A percentile compares a stretch with the other conserved stretches of the same genome.
phyloP scores from a whole-genome alignment of 2,797 vertebrate genomes.

The Cephalopachus bancanus region DNA sequence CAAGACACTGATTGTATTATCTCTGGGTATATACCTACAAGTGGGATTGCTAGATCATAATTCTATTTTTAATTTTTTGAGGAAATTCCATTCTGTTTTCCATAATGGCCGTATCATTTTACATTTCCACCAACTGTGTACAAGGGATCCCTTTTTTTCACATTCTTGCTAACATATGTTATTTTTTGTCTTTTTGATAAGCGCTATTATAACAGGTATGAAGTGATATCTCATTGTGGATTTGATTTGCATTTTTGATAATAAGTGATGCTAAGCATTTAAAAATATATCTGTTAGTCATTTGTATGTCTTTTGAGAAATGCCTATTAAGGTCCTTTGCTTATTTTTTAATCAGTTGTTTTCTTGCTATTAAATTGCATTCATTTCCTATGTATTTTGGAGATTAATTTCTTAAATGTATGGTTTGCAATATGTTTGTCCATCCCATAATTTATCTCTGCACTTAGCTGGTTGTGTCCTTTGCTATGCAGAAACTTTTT shows the following conservation, averaged over 20 bases:
- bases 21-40: not conserved
- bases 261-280: too few species aligned
- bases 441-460: not conserved
- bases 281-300: too few species aligned
- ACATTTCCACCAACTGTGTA: not conserved
- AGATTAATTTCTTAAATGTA: not conserved
- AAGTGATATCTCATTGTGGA: not conserved
- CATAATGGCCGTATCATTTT: not conserved
- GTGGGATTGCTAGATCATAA: not conserved
- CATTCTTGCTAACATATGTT: not conserved
- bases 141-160: not conserved
- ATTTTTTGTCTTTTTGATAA: not conserved
- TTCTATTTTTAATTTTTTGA: conserved; percentile 41
- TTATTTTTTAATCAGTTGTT: not conserved
- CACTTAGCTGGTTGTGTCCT: not conserved
- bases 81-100: conserved; percentile 4
- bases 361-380: not conserved
- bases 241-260: not conserved
- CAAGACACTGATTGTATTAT: not conserved
- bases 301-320: too few species aligned
- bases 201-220: not conserved
- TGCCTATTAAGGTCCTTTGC: too few species aligned
- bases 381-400: not conserved
- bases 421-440: not conserved
- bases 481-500: not conserved